Percentiles rank a stretch among this genome's conserved stretches.
These are phyloP conservation scores for Redunca redunca DNA, from an alignment of 2,113 vertebrate species.

Conservation along the genomic window DNA sequence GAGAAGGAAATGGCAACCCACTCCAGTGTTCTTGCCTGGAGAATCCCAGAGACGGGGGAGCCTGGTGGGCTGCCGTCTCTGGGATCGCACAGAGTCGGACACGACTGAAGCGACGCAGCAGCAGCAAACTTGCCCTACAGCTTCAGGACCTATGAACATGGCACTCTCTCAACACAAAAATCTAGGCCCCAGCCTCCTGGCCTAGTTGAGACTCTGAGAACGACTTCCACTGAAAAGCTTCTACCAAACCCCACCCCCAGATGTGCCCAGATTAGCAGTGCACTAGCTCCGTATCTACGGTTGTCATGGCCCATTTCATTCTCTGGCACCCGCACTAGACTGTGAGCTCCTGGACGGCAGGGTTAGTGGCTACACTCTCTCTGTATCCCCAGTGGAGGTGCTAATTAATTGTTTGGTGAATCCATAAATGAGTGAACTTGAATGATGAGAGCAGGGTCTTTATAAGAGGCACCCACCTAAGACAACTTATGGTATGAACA, in stretches of 20 bases:
- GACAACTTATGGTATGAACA: too few species aligned
- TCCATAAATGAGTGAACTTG: background rate
- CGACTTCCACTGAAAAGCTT: background rate
- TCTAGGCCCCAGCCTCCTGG: background rate
- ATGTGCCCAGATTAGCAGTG: background rate
- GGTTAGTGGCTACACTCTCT: background rate
- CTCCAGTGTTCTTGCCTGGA: too few species aligned
- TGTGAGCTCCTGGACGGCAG: background rate
- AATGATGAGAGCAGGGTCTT: background rate
- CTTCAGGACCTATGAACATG: background rate
- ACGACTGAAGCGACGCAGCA: too few species aligned
- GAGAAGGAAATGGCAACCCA: too few species aligned
- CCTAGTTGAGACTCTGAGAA: background rate
- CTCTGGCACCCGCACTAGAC: background rate
- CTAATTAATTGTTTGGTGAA: background rate
- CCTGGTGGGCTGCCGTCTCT: too few species aligned
- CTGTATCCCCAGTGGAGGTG: background rate
- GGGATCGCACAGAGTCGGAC: too few species aligned
- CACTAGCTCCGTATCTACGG: background rate
- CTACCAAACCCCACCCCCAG: background rate
- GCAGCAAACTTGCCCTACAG: background rate
- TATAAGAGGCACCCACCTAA: background rate
- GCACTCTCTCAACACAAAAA: background rate
- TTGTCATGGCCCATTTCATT: accelerated
- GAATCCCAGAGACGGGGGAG: too few species aligned